Evolutionary conservation across 2,113 vertebrate genomes (phyloP).

Genomic region (Eretmochelys imbricata): DNA sequence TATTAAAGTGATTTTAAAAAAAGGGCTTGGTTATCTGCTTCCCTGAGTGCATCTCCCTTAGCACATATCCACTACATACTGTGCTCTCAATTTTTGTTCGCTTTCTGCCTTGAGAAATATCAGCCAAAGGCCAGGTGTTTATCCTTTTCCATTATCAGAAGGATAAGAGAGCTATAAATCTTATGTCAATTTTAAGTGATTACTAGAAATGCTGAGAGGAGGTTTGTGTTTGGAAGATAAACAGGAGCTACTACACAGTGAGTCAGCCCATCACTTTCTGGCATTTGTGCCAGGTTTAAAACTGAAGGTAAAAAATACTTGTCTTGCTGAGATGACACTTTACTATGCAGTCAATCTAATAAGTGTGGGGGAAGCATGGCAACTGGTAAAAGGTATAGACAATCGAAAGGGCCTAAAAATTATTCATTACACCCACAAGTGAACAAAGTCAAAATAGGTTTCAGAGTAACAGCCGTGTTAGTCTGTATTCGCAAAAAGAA

Average conservation of each 20-base stretch:
- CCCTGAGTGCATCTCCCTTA: neutral
- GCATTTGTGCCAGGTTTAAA: neutral
- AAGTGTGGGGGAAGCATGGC: neutral
- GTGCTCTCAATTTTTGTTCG: neutral
- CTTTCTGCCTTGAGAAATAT: neutral
- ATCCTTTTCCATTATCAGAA: neutral
- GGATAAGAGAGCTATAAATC: neutral
- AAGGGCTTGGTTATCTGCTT: neutral
- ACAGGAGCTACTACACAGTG: neutral
- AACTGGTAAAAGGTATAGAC: neutral
- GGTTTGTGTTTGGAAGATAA: neutral
- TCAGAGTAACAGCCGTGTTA: too few species aligned
- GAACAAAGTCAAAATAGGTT: neutral
- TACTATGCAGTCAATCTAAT: neutral
- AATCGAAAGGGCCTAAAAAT: neutral
- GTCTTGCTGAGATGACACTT: neutral
- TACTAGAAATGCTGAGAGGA: neutral
- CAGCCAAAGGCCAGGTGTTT: neutral
- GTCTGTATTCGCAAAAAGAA: too few species aligned
- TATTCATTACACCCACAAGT: neutral
- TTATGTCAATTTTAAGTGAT: neutral
- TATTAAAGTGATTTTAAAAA: neutral
- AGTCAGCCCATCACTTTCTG: neutral
- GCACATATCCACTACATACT: neutral
- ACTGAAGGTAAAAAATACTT: neutral